phyloP scores from a whole-genome alignment of 2,888 invertebrate genomes.

The Thereva unica region DNA sequence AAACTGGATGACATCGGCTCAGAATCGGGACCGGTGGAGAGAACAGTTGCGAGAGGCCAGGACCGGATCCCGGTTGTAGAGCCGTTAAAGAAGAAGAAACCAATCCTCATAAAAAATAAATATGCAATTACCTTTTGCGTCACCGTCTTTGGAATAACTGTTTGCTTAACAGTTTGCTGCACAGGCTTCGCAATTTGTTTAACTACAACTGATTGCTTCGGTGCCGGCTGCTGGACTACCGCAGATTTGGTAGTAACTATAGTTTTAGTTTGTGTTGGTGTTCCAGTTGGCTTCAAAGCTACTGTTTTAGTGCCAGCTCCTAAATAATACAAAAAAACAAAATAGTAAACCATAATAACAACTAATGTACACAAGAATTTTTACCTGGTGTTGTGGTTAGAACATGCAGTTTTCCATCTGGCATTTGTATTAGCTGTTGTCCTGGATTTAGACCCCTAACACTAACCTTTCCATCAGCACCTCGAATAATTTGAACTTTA shows the following conservation, averaged over 20 bases:
- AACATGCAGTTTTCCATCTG: slow-evolving; percentile 90
- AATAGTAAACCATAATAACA: slow-evolving; percentile 26
- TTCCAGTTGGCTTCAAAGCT: slow-evolving; percentile 38
- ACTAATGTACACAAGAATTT: slow-evolving; percentile 14
- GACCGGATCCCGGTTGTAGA: no score
- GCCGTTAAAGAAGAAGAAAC: no score
- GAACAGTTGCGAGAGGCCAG: no score
- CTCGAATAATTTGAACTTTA: slow-evolving; percentile 87
- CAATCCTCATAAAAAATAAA: no score
- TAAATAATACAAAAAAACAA: slow-evolving; percentile 7
- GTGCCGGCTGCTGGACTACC: slow-evolving; percentile 29
- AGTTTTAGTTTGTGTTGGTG: slow-evolving; percentile 31
- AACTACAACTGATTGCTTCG: slow-evolving; percentile 38
- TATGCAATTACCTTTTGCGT: slow-evolving; percentile 48
- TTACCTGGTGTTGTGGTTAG: slow-evolving; percentile 59
- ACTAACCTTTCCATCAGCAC: slow-evolving; percentile 88
- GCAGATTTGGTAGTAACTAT: slow-evolving; percentile 27
- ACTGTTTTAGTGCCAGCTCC: slow-evolving; percentile 40
- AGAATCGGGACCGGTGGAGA: no score
- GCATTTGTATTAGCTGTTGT: slow-evolving; percentile 89
- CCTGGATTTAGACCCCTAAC: slow-evolving; percentile 90
- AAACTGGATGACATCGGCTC: no score
- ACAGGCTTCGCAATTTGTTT: slow-evolving; percentile 36
- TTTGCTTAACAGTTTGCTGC: slow-evolving; percentile 42
- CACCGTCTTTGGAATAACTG: slow-evolving; percentile 42